A percentile compares a stretch with the other conserved stretches of the same genome.
These are phyloP conservation scores for Sebastes miniatus DNA, from an alignment of 2,797 vertebrate genomes.

Conservation along the genomic window DNA sequence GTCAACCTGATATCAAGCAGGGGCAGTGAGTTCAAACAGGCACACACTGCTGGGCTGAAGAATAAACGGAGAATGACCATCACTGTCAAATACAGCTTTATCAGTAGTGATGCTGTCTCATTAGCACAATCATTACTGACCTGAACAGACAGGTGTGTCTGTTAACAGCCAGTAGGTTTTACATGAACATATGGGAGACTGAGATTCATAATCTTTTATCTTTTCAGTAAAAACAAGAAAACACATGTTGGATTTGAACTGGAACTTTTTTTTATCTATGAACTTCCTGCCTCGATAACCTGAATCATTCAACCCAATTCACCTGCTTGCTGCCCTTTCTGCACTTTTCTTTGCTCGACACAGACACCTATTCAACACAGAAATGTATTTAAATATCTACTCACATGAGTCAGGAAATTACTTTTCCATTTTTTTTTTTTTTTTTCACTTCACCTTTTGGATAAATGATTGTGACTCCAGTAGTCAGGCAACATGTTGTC, in stretches of 20 bases:
- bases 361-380: neutral
- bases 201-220: neutral
- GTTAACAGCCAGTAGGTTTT: neutral
- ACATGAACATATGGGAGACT: neutral
- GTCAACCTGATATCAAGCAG: conserved; percentile 28
- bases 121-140: neutral
- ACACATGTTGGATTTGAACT: neutral
- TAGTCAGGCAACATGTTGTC: neutral
- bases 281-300: neutral
- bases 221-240: neutral
- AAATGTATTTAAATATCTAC: neutral
- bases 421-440: neutral
- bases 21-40: neutral
- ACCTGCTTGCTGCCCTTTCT: neutral
- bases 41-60: neutral
- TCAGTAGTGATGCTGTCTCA: neutral
- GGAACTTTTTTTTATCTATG: neutral
- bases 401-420: neutral
- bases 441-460: neutral
- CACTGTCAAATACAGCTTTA: neutral
- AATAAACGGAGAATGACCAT: neutral
- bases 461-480: conserved; percentile 1
- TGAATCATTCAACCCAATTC: neutral
- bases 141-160: neutral
- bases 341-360: neutral